phyloP scores from a whole-genome alignment of 2,113 vertebrate genomes.

The Amphiprion ocellaris region DNA sequence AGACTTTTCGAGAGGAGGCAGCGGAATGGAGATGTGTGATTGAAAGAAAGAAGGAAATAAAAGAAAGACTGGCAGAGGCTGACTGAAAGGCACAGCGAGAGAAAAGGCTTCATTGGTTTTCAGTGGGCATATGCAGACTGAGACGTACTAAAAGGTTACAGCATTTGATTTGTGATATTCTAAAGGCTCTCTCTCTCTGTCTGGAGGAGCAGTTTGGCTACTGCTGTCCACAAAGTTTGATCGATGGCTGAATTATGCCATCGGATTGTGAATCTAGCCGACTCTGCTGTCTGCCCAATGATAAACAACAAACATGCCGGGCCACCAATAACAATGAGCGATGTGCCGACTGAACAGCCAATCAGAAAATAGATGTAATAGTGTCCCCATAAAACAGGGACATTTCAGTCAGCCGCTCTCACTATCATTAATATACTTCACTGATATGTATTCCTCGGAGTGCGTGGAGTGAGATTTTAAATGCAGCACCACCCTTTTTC shows the following conservation, averaged over 20 bases:
- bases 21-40: conserved; percentile 14
- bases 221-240: conserved; percentile 81
- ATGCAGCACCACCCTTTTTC: conserved; percentile 34
- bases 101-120: conserved; percentile 77
- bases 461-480: conserved; percentile 16
- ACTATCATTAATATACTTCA: conserved; percentile 49
- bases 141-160: conserved; percentile 81
- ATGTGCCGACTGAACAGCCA: conserved; percentile 62
- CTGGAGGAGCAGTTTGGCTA: conserved; percentile 69
- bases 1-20: conserved; percentile 31
- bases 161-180: conserved; percentile 82
- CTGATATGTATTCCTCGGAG: conserved; percentile 56
- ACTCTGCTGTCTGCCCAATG: conserved; percentile 76
- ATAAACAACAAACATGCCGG: conserved; percentile 75
- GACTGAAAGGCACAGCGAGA: conserved; percentile 30
- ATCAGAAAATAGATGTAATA: conserved; percentile 61
- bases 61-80: conserved; percentile 34
- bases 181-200: conserved; percentile 58
- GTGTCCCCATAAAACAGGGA: conserved; percentile 60
- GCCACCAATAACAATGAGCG: conserved; percentile 81
- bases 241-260: conserved; percentile 79
- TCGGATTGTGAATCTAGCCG: conserved; percentile 73
- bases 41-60: conserved; percentile 43
- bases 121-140: conserved; percentile 74
- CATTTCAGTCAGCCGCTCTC: conserved; percentile 50